phyloP scores from a whole-genome alignment of 1,140 invertebrate genomes.

The Drosophila nasuta region DNA sequence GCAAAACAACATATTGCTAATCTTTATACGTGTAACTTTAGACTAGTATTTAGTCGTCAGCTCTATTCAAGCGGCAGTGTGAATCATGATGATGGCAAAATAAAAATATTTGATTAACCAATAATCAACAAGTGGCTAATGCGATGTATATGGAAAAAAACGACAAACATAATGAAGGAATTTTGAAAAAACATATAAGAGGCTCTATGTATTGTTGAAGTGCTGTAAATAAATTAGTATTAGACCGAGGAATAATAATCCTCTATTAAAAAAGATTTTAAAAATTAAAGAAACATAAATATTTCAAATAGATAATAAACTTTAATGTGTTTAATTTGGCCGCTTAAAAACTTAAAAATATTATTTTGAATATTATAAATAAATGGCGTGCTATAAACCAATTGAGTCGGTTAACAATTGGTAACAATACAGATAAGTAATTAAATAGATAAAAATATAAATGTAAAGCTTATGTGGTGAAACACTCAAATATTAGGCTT shows the following conservation, averaged over 20 bases:
- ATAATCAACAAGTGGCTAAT: slow-evolving; percentile 15
- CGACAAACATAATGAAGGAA: background rate
- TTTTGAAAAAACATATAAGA: background rate
- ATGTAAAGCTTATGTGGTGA: slow-evolving; percentile 28
- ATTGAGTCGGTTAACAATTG: slow-evolving; percentile 41
- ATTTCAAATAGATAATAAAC: slow-evolving; percentile 13
- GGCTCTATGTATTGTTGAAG: background rate
- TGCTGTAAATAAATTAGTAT: background rate
- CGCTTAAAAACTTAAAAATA: slow-evolving; percentile 34
- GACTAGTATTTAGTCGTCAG: background rate
- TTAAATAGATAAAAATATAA: slow-evolving; percentile 34
- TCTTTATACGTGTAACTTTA: slow-evolving; percentile 3
- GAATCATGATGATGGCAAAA: slow-evolving; percentile 27
- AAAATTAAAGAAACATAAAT: slow-evolving; percentile 41
- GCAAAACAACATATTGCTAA: slow-evolving; percentile 39
- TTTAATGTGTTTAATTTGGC: slow-evolving; percentile 54
- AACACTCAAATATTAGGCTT: slow-evolving; percentile 51
- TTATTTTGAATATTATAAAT: slow-evolving; percentile 22
- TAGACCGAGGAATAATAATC: background rate
- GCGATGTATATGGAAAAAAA: slow-evolving; percentile 1
- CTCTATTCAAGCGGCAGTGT: background rate
- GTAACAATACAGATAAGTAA: slow-evolving; percentile 29
- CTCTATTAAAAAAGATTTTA: background rate
- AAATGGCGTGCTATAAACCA: slow-evolving; percentile 26
- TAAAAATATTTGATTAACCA: slow-evolving; percentile 40